phyloP scores from a whole-genome alignment of 2,888 invertebrate genomes.

The Athetis lepigone region DNA sequence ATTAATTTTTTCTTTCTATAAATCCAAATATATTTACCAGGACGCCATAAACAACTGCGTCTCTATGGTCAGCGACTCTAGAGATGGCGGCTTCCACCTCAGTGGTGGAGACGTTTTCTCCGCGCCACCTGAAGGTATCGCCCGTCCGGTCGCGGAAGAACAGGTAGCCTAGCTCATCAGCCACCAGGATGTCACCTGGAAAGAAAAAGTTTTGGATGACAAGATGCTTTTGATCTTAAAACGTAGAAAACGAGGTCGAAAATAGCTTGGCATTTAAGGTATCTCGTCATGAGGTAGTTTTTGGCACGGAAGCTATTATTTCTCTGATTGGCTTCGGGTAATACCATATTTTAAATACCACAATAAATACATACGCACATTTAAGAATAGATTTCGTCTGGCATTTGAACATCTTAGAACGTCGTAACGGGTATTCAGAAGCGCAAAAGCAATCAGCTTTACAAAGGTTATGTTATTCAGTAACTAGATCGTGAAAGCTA shows the following conservation, averaged over 20 bases:
- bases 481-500: no score
- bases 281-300: not conserved
- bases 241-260: not conserved
- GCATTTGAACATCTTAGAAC: no score
- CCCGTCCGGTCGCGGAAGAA: conserved; percentile 99
- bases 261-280: not conserved
- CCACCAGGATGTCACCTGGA: conserved; percentile 95
- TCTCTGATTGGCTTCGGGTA: not conserved
- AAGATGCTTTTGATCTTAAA: not conserved
- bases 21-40: conserved; percentile 36
- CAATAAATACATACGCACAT: no score
- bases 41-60: conserved; percentile 98
- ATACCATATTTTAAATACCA: no score
- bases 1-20: no score
- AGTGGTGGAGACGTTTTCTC: conserved; percentile 99
- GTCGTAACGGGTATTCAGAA: no score
- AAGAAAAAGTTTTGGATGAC: conserved; percentile 35
- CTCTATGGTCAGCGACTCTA: conserved; percentile 95
- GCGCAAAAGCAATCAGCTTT: no score
- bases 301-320: not conserved
- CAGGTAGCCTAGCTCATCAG: conserved; percentile 98
- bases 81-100: conserved; percentile 98
- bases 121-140: conserved; percentile 99
- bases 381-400: no score
- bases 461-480: no score